Evolutionary conservation across 2,113 vertebrate species (phyloP).

Genomic region (Junco hyemalis): DNA sequence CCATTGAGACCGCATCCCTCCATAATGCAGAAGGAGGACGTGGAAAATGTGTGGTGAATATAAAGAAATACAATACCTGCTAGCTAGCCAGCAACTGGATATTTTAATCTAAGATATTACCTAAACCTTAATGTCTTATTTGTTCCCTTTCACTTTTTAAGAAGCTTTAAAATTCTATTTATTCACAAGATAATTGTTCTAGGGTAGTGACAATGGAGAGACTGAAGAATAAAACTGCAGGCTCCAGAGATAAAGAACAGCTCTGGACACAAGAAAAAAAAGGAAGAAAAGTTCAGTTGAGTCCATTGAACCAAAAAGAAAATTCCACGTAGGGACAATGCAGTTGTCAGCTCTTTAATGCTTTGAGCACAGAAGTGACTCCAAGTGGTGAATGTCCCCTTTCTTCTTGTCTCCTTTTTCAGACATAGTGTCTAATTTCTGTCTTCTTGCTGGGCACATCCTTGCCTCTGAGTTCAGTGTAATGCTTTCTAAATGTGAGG

Average conservation of each 20-base stretch:
- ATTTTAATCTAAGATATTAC: background rate
- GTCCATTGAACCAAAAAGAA: background rate
- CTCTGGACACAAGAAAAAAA: background rate
- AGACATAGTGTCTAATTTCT: background rate
- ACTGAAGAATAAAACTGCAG: background rate
- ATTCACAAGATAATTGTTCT: background rate
- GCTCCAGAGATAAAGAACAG: background rate
- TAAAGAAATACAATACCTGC: background rate
- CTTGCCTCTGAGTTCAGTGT: background rate
- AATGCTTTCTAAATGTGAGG: background rate
- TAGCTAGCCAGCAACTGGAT: background rate
- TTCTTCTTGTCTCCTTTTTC: background rate
- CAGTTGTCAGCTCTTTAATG: background rate
- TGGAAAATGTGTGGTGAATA: background rate
- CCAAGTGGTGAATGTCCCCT: background rate
- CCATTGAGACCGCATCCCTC: background rate
- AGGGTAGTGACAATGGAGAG: background rate
- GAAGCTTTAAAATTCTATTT: background rate
- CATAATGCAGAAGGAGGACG: background rate
- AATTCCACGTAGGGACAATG: background rate
- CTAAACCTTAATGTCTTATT: background rate
- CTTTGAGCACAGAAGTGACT: background rate
- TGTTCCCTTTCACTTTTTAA: background rate
- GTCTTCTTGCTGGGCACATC: background rate
- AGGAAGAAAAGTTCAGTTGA: background rate